Percentiles rank a stretch among this genome's conserved stretches.
phyloP scores from a whole-genome alignment of 2,888 invertebrate genomes.

The Drosophila atripex region DNA sequence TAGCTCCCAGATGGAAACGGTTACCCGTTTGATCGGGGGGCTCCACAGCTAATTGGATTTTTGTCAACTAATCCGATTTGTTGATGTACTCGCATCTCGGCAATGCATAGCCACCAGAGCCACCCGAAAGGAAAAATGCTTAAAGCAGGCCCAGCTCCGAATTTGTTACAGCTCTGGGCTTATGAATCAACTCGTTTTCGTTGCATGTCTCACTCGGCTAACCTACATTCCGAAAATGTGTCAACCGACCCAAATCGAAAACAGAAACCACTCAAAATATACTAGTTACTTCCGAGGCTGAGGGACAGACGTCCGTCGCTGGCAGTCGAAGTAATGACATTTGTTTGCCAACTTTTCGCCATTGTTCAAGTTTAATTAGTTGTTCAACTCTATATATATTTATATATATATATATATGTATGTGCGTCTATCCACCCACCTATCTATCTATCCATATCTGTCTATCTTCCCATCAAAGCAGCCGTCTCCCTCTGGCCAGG shows the following conservation, averaged over 20 bases:
- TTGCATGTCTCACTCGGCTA: constrained; percentile 58
- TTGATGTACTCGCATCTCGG: constrained; percentile 59
- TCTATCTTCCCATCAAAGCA: constrained; percentile 23
- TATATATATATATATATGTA: not conserved
- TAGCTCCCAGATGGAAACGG: constrained; percentile 63
- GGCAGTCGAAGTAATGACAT: constrained; percentile 55
- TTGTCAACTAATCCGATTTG: constrained; percentile 81
- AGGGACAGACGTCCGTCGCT: not conserved
- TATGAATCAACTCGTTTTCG: constrained; percentile 67
- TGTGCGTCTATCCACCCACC: not conserved
- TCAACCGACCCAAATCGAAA: constrained; percentile 45
- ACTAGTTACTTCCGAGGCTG: constrained; percentile 13
- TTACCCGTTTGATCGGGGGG: constrained; percentile 46
- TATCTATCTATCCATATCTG: constrained; percentile 25
- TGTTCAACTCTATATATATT: constrained; percentile 48
- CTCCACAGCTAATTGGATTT: constrained; percentile 80
- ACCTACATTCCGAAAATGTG: constrained; percentile 72
- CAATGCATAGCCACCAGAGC: constrained; percentile 27
- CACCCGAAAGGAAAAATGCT: constrained; percentile 9
- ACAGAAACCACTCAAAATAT: constrained; percentile 31
- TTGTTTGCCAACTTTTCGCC: constrained; percentile 72
- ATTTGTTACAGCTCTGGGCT: constrained; percentile 77
- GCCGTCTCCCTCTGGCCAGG: constrained; percentile 10
- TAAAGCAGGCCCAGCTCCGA: constrained; percentile 29
- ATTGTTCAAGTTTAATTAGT: constrained; percentile 77